Evolutionary conservation across 2,797 vertebrate genomes (phyloP), one percentile per base, ranked within the genome.

Genomic region (Lerista edwardsae): DNA sequence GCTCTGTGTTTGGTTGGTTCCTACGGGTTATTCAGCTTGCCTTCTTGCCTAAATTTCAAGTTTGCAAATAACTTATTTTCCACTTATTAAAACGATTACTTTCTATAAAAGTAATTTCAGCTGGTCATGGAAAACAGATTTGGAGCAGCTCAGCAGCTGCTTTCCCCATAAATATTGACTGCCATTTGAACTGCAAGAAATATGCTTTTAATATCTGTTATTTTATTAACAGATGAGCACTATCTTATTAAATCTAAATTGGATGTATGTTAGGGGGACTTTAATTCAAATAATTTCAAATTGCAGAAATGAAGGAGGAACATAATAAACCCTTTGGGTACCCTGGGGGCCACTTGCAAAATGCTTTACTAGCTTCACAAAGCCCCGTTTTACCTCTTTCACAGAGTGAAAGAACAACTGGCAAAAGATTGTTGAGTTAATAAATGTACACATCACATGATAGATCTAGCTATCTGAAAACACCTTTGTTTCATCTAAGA

Each of bases 211-310:
- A 90, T 93, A 88, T 83, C 67, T 31, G 75, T 64, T 82, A 64
- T 91, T 90, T 91, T 93, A 91, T 90, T 91, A 94, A 90, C 5
- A 61, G 93, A 91, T n/a, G 72, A 87, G 82, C 10, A 12, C 47
- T 90, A 72, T 91, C 90, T 94, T 93, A 89, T 93, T 93, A 89
- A 95, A 93, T 82, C 79, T 91, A 92, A 92, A 87, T 78, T 90
- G 88, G 87, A 88, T 91, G 62, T 84, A 69, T 83, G 71, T 34
- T 23, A 36, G 84, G 90, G 80, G 75, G 91, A 83, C 36, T 81
- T 51, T 92, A 92, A 93, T 84, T 85, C 2, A 29, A 91, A 93
- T 87, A 83, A 87, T 92, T 92, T 90, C 80, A 83, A 84, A 89
- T 82, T 80, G 73, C 68, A 89, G 84, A 89, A 90, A 80, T 87